Base-by-base conservation (phyloP, 2,888 invertebrate species). In the Caenorhabditis drosophilae region DNA sequence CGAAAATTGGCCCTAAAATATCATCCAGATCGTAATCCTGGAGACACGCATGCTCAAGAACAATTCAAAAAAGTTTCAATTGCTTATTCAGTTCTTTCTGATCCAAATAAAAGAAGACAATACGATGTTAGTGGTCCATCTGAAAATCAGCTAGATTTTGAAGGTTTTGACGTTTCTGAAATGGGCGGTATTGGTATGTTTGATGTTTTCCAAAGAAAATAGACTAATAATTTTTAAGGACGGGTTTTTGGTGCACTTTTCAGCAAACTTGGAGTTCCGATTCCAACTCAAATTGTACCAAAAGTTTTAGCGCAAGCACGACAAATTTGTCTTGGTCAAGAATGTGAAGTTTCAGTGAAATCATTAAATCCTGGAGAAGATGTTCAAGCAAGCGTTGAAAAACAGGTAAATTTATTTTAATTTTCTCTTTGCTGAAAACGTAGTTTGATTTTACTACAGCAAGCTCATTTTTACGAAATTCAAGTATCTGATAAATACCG, bases 231-330 rank as follows among this genome's bases (percentile, higher is more conserved):
- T 31, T 18, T 31, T 77, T 47, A 44, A 77, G 79, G 77, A 7
- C 77, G 83, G 0, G 80, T 83, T 9, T 83, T 83, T 50, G 83
- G 83, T 23, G 83, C 83, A 1, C 74, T 83, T 38, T 84, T 83
- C 69, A 73, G 76, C 6, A 83, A 81, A 46, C 73, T 83, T 15
- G 84, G 84, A 23, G 83, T 83, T 2, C 84, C 84, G 3, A 84
- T 83, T 51, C 83, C 84, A 2, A 83, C 84, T 6, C 80, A 81
- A 60, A 84, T 83, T 44, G 67, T 77, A 1, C 79, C 83, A 1
- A 84, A 84, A 60, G 79, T 80, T 0, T 70, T 82, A 1, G 79
- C 75, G 1, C 76, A 78, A 44, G 82, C 82, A 7, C 67, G 78
- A 0, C 76, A 80, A 25, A 60, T 81, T n/a, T 64, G 70, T 41